phyloP scores from a whole-genome alignment of 2,888 invertebrate genomes.

The Drosophila atroscutellata region DNA sequence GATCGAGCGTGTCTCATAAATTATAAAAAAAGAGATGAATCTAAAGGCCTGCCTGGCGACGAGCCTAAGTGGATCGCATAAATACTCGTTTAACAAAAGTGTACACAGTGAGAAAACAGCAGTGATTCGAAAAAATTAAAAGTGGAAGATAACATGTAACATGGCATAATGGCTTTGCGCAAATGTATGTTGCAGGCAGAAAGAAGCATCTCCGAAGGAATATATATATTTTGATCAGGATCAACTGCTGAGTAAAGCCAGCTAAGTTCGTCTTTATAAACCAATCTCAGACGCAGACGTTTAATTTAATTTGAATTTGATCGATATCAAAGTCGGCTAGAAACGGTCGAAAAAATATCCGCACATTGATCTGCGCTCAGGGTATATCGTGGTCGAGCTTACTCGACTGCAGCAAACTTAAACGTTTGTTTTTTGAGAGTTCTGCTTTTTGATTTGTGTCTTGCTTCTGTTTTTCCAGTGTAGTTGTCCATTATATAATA shows the following conservation, averaged over 20 bases:
- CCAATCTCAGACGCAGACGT: no score
- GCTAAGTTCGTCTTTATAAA: no score
- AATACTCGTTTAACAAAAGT: slow-evolving; percentile 12
- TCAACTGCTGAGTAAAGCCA: no score
- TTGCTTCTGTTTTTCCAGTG: not conserved
- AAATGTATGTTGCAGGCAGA: not conserved
- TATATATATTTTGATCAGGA: not conserved
- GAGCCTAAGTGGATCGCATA: slow-evolving; percentile 16
- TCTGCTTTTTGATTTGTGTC: not conserved
- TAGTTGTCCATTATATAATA: not conserved
- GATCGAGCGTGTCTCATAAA: slow-evolving; percentile 37
- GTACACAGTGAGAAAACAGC: not conserved
- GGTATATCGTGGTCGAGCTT: not conserved
- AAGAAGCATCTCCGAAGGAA: not conserved
- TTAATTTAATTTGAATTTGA: no score
- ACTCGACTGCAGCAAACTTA: not conserved
- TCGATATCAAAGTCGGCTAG: no score
- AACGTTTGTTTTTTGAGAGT: not conserved
- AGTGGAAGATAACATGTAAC: not conserved
- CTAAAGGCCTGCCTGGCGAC: slow-evolving; percentile 25
- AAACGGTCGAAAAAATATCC: no score
- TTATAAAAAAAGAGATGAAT: slow-evolving; percentile 37
- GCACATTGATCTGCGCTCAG: not conserved
- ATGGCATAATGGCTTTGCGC: not conserved
- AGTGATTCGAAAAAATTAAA: not conserved